Conservation (phyloP, 1,140 invertebrate species). For the Drosophila kepulauana region DNA sequence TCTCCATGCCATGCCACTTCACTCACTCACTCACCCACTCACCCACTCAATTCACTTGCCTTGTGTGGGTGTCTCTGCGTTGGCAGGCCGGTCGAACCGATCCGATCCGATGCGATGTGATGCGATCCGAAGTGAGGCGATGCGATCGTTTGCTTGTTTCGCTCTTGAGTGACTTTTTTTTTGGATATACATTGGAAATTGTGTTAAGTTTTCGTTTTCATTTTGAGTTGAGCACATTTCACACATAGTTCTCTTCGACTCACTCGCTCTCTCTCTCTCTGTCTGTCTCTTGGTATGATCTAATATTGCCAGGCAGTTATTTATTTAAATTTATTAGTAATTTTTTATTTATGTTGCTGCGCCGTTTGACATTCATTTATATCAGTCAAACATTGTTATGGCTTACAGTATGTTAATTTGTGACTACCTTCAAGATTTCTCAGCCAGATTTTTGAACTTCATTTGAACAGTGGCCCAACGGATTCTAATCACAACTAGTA, state of each 20-base stretch:
- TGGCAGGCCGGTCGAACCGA: constrained; percentile 55
- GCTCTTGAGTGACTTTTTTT: constrained; percentile 68
- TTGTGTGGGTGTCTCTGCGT: constrained; percentile 77
- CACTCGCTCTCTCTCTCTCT: constrained; percentile 37
- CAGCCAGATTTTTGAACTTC: constrained; percentile 27
- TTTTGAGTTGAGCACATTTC: constrained; percentile 55
- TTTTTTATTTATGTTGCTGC: constrained; percentile 73
- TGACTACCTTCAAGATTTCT: constrained; percentile 36
- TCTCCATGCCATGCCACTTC: constrained; percentile 32
- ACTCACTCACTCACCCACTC: constrained; percentile 48
- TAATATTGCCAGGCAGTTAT: constrained; percentile 79
- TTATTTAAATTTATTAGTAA: constrained; percentile 83
- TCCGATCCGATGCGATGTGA: too few species aligned
- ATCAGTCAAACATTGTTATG: constrained; percentile 66
- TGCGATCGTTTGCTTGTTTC: constrained; percentile 16
- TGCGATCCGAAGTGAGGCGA: too few species aligned
- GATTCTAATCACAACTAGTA: constrained; percentile 1
- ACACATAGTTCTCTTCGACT: constrained; percentile 18
- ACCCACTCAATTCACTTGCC: constrained; percentile 57
- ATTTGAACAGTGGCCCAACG: constrained; percentile 2
- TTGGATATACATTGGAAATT: constrained; percentile 19
- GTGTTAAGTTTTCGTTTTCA: constrained; percentile 67
- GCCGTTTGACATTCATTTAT: constrained; percentile 78
- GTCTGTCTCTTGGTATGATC: constrained; percentile 58
- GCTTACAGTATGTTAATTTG: constrained; percentile 43